Base-by-base conservation (phyloP, 92 coral and sea anemone species). In the Metridium senile region DNA sequence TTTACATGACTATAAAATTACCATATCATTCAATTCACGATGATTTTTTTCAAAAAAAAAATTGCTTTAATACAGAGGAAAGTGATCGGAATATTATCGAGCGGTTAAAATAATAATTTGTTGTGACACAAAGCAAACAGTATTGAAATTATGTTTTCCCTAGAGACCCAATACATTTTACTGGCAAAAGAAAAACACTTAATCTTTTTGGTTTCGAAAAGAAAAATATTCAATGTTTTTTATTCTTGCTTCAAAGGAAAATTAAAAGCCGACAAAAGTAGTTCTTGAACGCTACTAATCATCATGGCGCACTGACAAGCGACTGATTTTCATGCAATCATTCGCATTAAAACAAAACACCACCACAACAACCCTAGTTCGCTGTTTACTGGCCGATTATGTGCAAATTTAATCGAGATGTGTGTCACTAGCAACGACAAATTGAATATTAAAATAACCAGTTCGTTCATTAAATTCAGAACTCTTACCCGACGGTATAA, bases 401-500 rank as follows among this genome's bases (percentile, higher is more conserved):
- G 49, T 39, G 49, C 13, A 20, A 21, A 2, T 54, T 10, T 54
- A 54, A 54, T 54, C 59, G 59, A 54, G 4, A 3, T 54, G 3
- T 54, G 25, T 2, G 20, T 54, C 17, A 19, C 59, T 20, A 54
- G 6, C 25, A 20, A 54, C 20, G 21, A 73, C 66, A 33, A 34
- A 26, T 27, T 26, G 28, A 28, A 71, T 33, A 16, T 62, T 30
- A 54, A 71, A 71, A 46, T 31, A 71, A 18, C 65, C 64, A 19
- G 70, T 23, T 23, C 1, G 64, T 71, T 62, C 26, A 49, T 9
- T 20, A 54, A 3, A 54, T 13, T 16, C 20, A 20, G 2, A 54
- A 54, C 25, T 18, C 78, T 78, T 80, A 88, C 92, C 92, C 77
- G 74, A 32, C 92, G 88, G 29, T 73, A 83, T 43, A 88, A 58